A percentile compares a stretch with the other conserved stretches of the same genome.
phyloP scores from a whole-genome alignment of 1,140 invertebrate genomes.

The Oryctes rhinoceros region DNA sequence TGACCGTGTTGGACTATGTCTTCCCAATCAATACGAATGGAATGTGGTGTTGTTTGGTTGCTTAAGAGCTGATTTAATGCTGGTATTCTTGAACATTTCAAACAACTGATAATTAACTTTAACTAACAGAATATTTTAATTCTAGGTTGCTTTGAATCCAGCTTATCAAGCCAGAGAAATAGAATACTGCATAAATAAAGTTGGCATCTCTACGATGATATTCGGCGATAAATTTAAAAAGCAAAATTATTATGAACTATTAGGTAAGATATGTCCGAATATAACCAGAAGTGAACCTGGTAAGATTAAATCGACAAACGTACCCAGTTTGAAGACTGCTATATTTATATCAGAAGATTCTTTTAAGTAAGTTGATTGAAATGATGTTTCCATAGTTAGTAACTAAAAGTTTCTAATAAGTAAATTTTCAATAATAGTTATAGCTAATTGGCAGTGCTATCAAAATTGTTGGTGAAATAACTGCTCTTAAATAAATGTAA shows the following conservation, averaged over 20 bases:
- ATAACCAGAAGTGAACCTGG: slow-evolving; percentile 59
- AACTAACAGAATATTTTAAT: background rate
- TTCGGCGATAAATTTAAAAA: slow-evolving; percentile 71
- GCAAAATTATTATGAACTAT: slow-evolving; percentile 77
- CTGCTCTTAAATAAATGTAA: background rate
- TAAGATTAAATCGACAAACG: slow-evolving; percentile 55
- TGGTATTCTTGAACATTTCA: slow-evolving; percentile 64
- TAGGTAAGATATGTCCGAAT: slow-evolving; percentile 67
- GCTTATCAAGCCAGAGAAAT: slow-evolving; percentile 80
- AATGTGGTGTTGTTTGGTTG: slow-evolving; percentile 79
- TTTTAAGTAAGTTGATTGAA: slow-evolving; percentile 46
- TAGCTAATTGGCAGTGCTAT: too few relatives aligned
- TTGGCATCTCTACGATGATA: slow-evolving; percentile 76
- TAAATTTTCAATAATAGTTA: background rate
- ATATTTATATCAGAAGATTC: slow-evolving; percentile 50
- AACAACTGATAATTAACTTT: background rate
- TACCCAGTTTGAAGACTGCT: slow-evolving; percentile 52
- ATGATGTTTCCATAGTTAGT: too few relatives aligned
- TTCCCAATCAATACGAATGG: slow-evolving; percentile 88
- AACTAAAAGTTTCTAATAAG: too few relatives aligned
- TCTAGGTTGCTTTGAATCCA: slow-evolving; percentile 85
- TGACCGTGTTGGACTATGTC: slow-evolving; percentile 89
- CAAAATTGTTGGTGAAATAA: too few relatives aligned
- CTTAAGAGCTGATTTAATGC: slow-evolving; percentile 81
- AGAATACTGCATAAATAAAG: slow-evolving; percentile 82